Evolutionary conservation across 2,113 vertebrate genomes (phyloP), one percentile per base, ranked within the genome.

Genomic region (Cairina moschata): DNA sequence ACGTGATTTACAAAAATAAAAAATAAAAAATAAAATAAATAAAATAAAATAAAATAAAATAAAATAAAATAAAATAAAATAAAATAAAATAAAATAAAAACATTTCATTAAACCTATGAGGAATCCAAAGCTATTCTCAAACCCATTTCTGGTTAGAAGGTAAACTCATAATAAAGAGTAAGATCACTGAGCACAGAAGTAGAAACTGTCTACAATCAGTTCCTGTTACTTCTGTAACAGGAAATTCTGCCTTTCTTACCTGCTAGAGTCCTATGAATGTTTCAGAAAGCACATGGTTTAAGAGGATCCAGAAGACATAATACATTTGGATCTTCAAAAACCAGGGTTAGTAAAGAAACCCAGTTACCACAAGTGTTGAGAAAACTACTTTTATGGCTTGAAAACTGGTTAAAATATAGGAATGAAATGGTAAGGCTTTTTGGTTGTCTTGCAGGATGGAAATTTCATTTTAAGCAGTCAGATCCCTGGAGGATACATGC

Each of bases 1-100:
- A 93, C 91, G 93, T 90, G 96, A 98, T 97, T 97, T 97, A 96
- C 81, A 96, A 91, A 97, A 95, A 86, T 38, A 93, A 93, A 86
- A 94, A 96, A 92, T 84, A 48, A 48, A 40, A 40, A 44, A 44
- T 3, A 44, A 44, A 44, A 44, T 17, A 13, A 50, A 52, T n/a
- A 48, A 48, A 48, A 40, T 13, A 40, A 40, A 44, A 44, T 3
- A 44, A 44, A 44, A 44, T 17, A 13, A 50, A 52, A 40, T 11
- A 40, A 40, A 40, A 40, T 13, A 40, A 40, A 40, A 40, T 40
- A 40, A 46, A 44, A 13, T 17, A 18, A 18, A 46, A 46, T 20
- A 9, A 46, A 44, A 44, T 8, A 17, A 44, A 42, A 42, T 42
- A 95, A 92, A 88, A 80, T 59, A 91, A 83, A 97, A 95, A 89